These are phyloP conservation scores for Willowsia nigromaculata DNA, from an alignment of 2,888 invertebrate genomes.

Conservation along the genomic window DNA sequence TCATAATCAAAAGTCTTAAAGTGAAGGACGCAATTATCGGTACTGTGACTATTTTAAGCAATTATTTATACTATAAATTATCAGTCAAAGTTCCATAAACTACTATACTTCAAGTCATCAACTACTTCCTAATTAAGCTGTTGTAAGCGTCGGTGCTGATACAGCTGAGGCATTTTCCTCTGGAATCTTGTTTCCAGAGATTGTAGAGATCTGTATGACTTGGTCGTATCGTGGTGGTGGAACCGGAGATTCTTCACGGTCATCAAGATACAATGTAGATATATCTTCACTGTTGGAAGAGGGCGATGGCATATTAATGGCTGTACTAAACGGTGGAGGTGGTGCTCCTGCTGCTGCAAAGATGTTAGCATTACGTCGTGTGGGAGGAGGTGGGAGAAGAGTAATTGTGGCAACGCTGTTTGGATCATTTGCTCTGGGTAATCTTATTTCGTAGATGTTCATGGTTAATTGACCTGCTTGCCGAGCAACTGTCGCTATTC, in stretches of 20 bases:
- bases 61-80: not conserved
- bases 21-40: not conserved
- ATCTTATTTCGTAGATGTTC: slow-evolving; percentile 65
- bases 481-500: slow-evolving; percentile 63
- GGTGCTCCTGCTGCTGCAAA: not conserved
- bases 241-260: not conserved
- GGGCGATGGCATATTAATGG: slow-evolving; percentile 59
- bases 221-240: slow-evolving; percentile 53
- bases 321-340: slow-evolving; percentile 57
- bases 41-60: not conserved
- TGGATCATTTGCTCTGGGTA: slow-evolving; percentile 35
- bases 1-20: not conserved
- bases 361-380: not conserved
- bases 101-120: no score
- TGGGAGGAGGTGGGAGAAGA: not conserved
- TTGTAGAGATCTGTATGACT: not conserved
- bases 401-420: not conserved
- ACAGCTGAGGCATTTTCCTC: not conserved
- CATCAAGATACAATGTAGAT: not conserved
- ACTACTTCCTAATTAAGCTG: no score
- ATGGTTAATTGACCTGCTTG: slow-evolving; percentile 14
- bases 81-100: no score
- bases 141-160: not conserved
- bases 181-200: not conserved
- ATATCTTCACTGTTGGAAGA: not conserved